Conservation (phyloP, 2,113 vertebrate genomes). For the Vimba vimba region DNA sequence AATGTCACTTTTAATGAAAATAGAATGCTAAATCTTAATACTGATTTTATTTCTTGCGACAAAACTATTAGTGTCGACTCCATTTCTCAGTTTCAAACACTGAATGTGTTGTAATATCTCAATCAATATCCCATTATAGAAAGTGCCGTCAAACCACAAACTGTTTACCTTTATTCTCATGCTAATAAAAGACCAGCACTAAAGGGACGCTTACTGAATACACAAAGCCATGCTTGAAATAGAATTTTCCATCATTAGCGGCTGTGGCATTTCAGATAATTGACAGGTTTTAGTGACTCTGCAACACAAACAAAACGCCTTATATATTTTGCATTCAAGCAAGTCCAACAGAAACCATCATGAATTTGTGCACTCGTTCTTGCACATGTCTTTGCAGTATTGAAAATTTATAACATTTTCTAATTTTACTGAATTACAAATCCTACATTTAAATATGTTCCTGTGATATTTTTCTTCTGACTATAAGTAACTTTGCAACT, state of each 20-base stretch:
- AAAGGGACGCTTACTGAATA: slow-evolving; percentile 10
- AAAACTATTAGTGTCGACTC: slow-evolving; percentile 4
- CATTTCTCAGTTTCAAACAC: background rate
- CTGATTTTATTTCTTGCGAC: slow-evolving; percentile 12
- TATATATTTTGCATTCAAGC: slow-evolving; percentile 1
- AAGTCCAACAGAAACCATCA: background rate
- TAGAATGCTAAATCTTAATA: slow-evolving; percentile 12
- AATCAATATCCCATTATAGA: slow-evolving; percentile 14
- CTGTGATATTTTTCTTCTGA: too few species aligned
- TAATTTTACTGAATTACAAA: background rate
- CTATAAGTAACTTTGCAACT: too few species aligned
- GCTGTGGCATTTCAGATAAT: slow-evolving; percentile 50
- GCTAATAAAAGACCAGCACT: slow-evolving; percentile 9
- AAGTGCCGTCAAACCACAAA: background rate
- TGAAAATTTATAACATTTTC: background rate
- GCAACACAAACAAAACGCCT: background rate
- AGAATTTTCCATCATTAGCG: slow-evolving; percentile 35
- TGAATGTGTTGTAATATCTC: slow-evolving; percentile 25
- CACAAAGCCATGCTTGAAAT: background rate
- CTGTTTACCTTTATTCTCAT: slow-evolving; percentile 10
- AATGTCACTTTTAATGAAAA: background rate
- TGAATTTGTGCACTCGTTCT: background rate
- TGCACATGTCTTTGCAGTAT: background rate
- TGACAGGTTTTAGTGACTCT: slow-evolving; percentile 35
- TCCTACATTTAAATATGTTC: too few species aligned